A percentile compares a stretch with the other conserved stretches of the same genome.
These are phyloP conservation scores for Eupithecia abbreviata DNA, from an alignment of 2,888 invertebrate genomes.

Conservation along the genomic window DNA sequence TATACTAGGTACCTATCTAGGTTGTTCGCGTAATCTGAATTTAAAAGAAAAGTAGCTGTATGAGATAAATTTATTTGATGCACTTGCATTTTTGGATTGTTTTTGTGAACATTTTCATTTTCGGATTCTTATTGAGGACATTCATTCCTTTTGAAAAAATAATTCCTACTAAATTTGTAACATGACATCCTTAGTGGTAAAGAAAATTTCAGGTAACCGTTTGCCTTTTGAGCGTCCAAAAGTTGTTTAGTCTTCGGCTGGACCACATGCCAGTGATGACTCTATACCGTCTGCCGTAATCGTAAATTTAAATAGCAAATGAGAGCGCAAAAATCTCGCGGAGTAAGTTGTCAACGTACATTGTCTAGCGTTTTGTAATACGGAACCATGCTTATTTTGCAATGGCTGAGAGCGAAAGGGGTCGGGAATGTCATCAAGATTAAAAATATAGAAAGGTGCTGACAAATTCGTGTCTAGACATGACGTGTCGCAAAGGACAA, in stretches of 20 bases:
- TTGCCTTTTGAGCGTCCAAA: slow-evolving; percentile 17
- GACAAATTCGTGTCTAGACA: slow-evolving; percentile 18
- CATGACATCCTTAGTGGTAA: neutral
- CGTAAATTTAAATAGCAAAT: slow-evolving; percentile 66
- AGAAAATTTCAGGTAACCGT: neutral
- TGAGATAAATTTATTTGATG: neutral
- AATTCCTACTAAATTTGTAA: neutral
- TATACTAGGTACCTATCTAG: neutral
- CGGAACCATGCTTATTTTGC: slow-evolving; percentile 25
- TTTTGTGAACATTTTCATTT: too few relatives aligned
- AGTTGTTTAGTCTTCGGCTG: slow-evolving; percentile 36
- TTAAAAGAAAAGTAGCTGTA: neutral
- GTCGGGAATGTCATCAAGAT: slow-evolving; percentile 29
- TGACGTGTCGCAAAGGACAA: slow-evolving; percentile 11
- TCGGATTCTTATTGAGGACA: too few relatives aligned
- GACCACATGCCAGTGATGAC: slow-evolving; percentile 80
- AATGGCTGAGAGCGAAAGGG: slow-evolving; percentile 24
- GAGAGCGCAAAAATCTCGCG: slow-evolving; percentile 55
- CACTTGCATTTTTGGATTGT: neutral
- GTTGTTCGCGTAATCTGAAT: neutral
- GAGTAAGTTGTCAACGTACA: slow-evolving; percentile 35
- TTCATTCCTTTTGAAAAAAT: neutral
- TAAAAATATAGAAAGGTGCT: slow-evolving; percentile 21
- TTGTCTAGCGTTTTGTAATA: slow-evolving; percentile 31
- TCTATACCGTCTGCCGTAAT: slow-evolving; percentile 67